Percentiles rank a stretch among this genome's conserved stretches.
phyloP scores from a whole-genome alignment of 2,888 invertebrate species.

The Xylota segnis region DNA sequence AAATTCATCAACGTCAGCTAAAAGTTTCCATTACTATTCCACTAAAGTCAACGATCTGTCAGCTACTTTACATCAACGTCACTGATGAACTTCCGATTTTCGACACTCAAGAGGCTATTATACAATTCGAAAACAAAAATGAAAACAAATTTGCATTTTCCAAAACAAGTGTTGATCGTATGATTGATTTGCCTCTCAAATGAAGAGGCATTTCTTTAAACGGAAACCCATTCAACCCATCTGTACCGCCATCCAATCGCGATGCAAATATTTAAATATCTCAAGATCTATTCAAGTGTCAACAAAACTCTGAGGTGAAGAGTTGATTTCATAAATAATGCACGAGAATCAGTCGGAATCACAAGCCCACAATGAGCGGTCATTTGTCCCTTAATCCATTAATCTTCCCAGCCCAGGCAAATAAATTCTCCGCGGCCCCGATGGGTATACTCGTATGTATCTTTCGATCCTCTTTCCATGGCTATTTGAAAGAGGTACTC shows the following conservation, averaged over 20 bases:
- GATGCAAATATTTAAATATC: conserved; percentile 52
- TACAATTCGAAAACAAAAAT: not conserved
- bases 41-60: not conserved
- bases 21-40: too few species aligned
- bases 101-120: not conserved
- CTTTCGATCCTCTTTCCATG: not conserved
- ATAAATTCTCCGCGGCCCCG: conserved; percentile 8
- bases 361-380: conserved; percentile 58
- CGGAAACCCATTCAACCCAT: conserved; percentile 15
- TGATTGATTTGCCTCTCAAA: conserved; percentile 63
- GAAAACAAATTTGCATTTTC: conserved; percentile 6
- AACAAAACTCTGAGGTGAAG: conserved; percentile 15
- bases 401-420: conserved; percentile 16
- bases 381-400: conserved; percentile 66
- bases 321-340: conserved; percentile 68
- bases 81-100: not conserved
- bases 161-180: conserved; percentile 24
- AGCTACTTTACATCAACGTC: not conserved
- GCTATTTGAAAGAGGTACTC: conserved; percentile 30
- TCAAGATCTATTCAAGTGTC: conserved; percentile 61
- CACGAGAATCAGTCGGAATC: conserved; percentile 56
- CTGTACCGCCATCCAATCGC: conserved; percentile 21
- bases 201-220: conserved; percentile 30
- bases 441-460: not conserved
- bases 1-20: too few species aligned